Base-by-base conservation (phyloP, 1,140 invertebrate species). In the Papilio aristodemus region DNA sequence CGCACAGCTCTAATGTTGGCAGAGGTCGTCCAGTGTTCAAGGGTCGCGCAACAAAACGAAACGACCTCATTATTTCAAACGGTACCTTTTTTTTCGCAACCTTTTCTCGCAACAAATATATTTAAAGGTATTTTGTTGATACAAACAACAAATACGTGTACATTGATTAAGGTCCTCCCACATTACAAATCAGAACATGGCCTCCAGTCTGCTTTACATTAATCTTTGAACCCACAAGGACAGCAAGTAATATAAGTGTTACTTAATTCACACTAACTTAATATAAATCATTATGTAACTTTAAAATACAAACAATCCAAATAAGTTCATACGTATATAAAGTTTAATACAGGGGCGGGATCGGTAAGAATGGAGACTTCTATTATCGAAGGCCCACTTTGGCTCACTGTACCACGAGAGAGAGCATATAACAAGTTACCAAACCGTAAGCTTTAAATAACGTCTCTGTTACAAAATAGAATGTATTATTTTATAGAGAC, bases 1-100 rank as follows among this genome's bases (percentile, higher is more conserved):
- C 46, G 19, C 43, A 54, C 46, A 50, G 19, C 19, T 19, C 25
- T n/a, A 25, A 36, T 58, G 57, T 32, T 14, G 37, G 19, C 37
- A 64, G 27, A 50, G 63, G 63, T 50, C 59, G 32, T 19, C 41
- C n/a, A 32, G 41, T 66, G 25, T 66, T 66, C 39, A 32, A 66
- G 36, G 11, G 41, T 27, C 60, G 41, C 14, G 32, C 43, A 66
- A 66, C 43, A 66, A 50, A 66, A 66, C 22, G 32, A 66, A 66
- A 50, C 32, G 25, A 50, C 43, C 43, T 66, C 43, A 66, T 66
- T 66, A 66, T 50, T 66, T 66, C 43, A 66, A 66, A 66, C 63
- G 43, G 32, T 66, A 66, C 63, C 63, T 66, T 66, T 66, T n/a
- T n/a, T 62, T 41, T 64, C 59, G 17, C 19, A 64, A 64, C 62